Evolutionary conservation across 2,888 invertebrate species (phyloP), one percentile per base, ranked within the genome.

Genomic region (Platerodrilus igneus): DNA sequence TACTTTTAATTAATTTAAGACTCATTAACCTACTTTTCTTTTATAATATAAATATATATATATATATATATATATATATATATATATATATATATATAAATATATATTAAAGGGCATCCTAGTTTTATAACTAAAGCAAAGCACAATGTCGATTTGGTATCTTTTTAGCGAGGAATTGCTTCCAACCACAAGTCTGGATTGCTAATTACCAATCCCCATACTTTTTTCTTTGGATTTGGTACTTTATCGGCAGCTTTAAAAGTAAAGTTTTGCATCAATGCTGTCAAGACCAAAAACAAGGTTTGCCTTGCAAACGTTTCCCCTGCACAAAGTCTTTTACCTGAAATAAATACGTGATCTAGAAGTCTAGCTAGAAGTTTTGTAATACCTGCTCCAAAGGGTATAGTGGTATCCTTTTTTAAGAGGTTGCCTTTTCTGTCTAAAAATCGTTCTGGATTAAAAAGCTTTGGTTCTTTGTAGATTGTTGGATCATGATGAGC

Each of bases 371-470:
- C n/a, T n/a, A n/a, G n/a, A n/a, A n/a, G n/a, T n/a, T n/a, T n/a
- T n/a, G n/a, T n/a, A n/a, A 62, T 62, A 79, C 82, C 82, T 51
- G 77, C 76, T 28, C 83, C 81, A 58, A 84, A 84, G 0, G 80
- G 77, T 22, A 83, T 50, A 0, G 77, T 72, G 21, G 71, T 68
- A 54, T 84, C 83, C 40, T 72, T 73, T 17, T 73, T 72, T 0
- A 76, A 55, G 2, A 83, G 56, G 38, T 72, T 57, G 0, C 79
- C 79, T 14, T 77, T 47, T 2, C 66, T 67, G 15, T 71, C 67
- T 2, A 85, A 67, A 58, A 78, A 84, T 17, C 84, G 67, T 53
- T 83, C 82, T 0, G 84, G 84, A 1, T 76, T 64, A 57, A 83
- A 83, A 33, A 68, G 69, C 35, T 81, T 72, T 0, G 84, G 81